Evolutionary conservation across 2,888 invertebrate genomes (phyloP).

Genomic region (Polyommatus iphigenia): DNA sequence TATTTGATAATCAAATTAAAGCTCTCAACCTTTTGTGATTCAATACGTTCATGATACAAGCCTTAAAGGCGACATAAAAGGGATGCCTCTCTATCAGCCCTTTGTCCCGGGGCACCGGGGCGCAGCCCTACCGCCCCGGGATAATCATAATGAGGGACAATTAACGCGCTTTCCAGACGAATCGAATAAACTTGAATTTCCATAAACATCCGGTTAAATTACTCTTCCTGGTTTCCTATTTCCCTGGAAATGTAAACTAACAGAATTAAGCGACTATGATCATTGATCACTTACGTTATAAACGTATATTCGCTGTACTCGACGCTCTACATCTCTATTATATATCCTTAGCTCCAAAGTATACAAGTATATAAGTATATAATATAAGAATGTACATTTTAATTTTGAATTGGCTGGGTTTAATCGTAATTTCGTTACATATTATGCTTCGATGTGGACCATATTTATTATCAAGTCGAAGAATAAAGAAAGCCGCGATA

Average conservation of each 20-base stretch:
- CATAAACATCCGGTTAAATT: background rate
- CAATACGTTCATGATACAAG: background rate
- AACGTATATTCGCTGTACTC: background rate
- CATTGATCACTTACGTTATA: background rate
- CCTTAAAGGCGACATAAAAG: background rate
- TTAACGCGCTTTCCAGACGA: background rate
- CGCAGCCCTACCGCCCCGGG: background rate
- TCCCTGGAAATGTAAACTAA: background rate
- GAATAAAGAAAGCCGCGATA: too few species aligned
- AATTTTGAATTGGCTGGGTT: too few species aligned
- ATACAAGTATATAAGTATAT: too few species aligned
- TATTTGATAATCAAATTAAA: background rate
- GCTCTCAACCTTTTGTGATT: background rate
- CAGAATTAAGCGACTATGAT: background rate
- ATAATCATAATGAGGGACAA: slow-evolving; percentile 3
- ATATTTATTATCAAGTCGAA: too few species aligned
- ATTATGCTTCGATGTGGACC: too few species aligned
- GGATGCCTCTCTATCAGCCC: background rate
- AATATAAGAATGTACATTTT: too few species aligned
- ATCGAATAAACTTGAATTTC: background rate
- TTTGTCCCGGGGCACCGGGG: background rate
- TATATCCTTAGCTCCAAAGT: too few species aligned
- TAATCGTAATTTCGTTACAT: too few species aligned
- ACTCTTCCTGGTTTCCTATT: background rate
- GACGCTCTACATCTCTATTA: background rate